Percentiles rank a stretch among this genome's conserved stretches.
Evolutionary conservation across 2,113 vertebrate genomes (phyloP).

Genomic region (Telmatochromis sp.): DNA sequence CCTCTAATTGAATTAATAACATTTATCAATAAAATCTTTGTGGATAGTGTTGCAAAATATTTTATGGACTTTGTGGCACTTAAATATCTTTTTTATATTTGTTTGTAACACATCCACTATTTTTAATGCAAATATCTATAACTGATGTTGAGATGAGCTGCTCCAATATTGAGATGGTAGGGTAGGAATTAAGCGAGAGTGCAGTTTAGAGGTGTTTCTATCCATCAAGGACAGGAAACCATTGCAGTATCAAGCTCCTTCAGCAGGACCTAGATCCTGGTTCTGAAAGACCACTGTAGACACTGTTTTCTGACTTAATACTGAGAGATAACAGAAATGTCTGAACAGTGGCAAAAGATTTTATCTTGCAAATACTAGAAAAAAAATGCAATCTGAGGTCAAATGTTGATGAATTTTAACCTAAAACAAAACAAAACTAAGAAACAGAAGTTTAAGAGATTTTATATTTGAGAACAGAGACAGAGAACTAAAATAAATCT

Average conservation of each 20-base stretch:
- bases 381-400: background rate
- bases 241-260: background rate
- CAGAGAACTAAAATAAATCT: background rate
- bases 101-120: background rate
- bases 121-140: background rate
- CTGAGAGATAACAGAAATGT: background rate
- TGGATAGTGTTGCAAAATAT: background rate
- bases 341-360: background rate
- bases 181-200: background rate
- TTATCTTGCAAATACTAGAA: background rate
- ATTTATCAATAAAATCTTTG: background rate
- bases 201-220: background rate
- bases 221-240: background rate
- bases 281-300: background rate
- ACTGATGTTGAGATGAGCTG: background rate
- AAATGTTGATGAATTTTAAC: background rate
- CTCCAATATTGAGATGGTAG: background rate
- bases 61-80: background rate
- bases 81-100: background rate
- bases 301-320: constrained; percentile 1
- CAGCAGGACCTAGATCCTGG: background rate
- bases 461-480: background rate
- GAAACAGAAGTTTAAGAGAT: background rate
- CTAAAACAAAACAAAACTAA: background rate
- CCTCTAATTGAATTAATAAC: background rate